Conservation (phyloP, 2,797 vertebrate species). For the Pteropus rufus region DNA sequence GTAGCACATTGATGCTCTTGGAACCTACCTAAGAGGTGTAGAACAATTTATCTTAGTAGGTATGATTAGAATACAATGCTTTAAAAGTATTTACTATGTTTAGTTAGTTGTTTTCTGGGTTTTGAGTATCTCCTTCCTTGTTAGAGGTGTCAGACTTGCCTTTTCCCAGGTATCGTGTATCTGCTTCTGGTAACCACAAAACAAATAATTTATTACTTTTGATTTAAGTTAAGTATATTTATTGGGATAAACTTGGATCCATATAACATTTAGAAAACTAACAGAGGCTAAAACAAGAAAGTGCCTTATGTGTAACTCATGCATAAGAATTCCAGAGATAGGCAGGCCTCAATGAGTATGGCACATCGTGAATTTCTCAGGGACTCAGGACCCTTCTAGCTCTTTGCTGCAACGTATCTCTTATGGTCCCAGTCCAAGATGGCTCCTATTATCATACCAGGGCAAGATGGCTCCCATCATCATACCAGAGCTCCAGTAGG, state of each 20-base stretch:
- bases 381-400: not conserved
- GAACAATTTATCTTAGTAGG: not conserved
- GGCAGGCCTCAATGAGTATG: not conserved
- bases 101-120: not conserved
- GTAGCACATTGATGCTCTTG: not conserved
- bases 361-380: not conserved
- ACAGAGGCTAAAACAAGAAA: not conserved
- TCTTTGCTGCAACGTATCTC: not conserved
- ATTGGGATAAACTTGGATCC: not conserved
- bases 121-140: not conserved
- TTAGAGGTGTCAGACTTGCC: not conserved
- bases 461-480: too few relatives aligned
- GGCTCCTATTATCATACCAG: too few relatives aligned
- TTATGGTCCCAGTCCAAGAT: not conserved
- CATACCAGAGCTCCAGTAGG: not conserved
- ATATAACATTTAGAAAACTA: constrained; percentile 3
- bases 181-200: not conserved
- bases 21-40: not conserved
- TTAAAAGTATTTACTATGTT: not conserved
- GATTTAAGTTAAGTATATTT: not conserved
- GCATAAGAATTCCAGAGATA: not conserved
- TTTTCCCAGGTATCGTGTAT: not conserved
- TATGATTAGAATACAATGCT: not conserved
- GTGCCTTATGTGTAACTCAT: not conserved
- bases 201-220: not conserved